These are phyloP conservation scores for Holothuria glaberrima DNA, from an alignment of 35 echinoderm and acorn worm genomes.

Conservation along the genomic window DNA sequence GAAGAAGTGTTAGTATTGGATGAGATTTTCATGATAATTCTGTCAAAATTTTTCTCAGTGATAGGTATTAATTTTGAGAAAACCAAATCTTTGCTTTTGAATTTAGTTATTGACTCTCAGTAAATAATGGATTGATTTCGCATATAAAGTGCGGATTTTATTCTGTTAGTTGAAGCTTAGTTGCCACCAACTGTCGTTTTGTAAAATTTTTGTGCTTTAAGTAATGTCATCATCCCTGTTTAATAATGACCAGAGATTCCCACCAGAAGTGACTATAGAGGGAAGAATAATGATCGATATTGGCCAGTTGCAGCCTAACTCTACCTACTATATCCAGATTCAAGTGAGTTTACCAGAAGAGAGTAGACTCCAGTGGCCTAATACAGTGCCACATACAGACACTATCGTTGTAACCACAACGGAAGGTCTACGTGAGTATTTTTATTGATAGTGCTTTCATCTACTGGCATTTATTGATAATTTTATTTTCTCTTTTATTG, in stretches of 20 bases:
- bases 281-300: constrained; percentile 93
- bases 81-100: too few relatives aligned
- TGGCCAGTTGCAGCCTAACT: constrained; percentile 55
- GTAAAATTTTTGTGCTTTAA: not conserved
- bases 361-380: constrained; percentile 61
- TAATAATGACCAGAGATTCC: constrained; percentile 63
- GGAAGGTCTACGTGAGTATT: constrained; percentile 88
- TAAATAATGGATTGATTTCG: too few relatives aligned
- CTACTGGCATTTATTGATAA: too few relatives aligned
- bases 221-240: not conserved
- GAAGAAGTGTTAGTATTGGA: too few relatives aligned
- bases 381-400: constrained; percentile 85
- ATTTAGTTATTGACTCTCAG: too few relatives aligned
- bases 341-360: constrained; percentile 74
- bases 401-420: constrained; percentile 83
- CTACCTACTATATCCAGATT: constrained; percentile 90
- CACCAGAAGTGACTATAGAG: constrained; percentile 63
- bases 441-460: too few relatives aligned
- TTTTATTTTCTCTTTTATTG: too few relatives aligned
- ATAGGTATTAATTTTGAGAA: too few relatives aligned
- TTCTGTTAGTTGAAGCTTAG: too few relatives aligned
- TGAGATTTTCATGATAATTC: too few relatives aligned
- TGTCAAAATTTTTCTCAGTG: too few relatives aligned
- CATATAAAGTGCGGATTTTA: too few relatives aligned
- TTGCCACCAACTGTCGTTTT: not conserved